These are phyloP conservation scores for Melanotaenia maccullochi DNA, from an alignment of 2,797 vertebrate genomes.

Conservation along the genomic window DNA sequence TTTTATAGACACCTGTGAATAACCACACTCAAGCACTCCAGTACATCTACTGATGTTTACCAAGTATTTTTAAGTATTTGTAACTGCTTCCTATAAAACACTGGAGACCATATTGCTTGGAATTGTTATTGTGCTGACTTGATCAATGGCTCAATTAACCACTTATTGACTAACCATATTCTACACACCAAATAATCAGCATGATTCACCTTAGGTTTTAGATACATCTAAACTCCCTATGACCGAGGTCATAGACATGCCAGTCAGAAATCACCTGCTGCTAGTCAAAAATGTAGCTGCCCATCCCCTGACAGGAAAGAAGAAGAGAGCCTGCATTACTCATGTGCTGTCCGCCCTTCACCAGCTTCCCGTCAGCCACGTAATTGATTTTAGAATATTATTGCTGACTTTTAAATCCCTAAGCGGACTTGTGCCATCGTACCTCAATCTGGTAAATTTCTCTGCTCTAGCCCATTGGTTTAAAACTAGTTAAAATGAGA, in stretches of 20 bases:
- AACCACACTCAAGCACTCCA: conserved; percentile 29
- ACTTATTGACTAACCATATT: neutral
- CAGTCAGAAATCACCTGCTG: neutral
- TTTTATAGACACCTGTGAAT: conserved; percentile 27
- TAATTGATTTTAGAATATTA: neutral
- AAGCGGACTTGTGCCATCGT: neutral
- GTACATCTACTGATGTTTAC: conserved; percentile 25
- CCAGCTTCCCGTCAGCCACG: neutral
- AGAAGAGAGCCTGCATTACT: neutral
- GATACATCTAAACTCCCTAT: too few species aligned
- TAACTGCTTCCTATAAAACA: conserved; percentile 23
- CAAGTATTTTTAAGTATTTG: conserved; percentile 37
- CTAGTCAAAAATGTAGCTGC: neutral
- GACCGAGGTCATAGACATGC: too few species aligned
- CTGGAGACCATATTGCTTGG: neutral
- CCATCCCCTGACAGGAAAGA: neutral
- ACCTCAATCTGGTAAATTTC: neutral
- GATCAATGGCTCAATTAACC: neutral
- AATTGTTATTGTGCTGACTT: neutral
- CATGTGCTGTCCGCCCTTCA: neutral
- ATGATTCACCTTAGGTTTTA: neutral
- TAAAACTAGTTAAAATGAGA: neutral
- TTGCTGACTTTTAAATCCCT: neutral
- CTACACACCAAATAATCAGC: neutral
- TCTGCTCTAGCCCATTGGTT: neutral